Percentiles rank a stretch among this genome's conserved stretches.
Conservation (phyloP, 2,797 vertebrate genomes). For the Petrocephalus sullivani region DNA sequence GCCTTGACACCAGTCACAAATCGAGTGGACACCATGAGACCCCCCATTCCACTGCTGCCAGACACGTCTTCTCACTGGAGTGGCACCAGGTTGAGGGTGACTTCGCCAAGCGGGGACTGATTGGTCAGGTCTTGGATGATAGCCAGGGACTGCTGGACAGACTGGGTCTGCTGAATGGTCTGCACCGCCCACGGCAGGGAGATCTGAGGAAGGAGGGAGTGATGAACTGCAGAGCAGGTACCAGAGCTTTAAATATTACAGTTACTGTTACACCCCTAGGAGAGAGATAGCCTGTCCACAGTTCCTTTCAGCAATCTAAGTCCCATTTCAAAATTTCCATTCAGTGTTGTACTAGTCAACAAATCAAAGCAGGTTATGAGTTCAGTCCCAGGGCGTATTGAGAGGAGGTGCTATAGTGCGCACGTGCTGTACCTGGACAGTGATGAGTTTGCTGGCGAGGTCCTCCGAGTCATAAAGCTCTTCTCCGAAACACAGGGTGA, state of each 20-base stretch:
- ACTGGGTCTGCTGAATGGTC: slow-evolving; percentile 42
- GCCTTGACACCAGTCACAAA: not conserved
- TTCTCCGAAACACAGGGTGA: slow-evolving; percentile 77
- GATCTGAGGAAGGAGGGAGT: slow-evolving; percentile 46
- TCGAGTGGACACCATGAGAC: not conserved
- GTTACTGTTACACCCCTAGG: not conserved
- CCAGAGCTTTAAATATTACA: not conserved
- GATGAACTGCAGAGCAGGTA: not conserved
- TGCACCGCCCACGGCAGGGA: slow-evolving; percentile 58
- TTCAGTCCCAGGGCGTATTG: not conserved
- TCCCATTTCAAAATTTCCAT: no score
- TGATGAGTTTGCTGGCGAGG: slow-evolving; percentile 60
- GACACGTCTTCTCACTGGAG: slow-evolving; percentile 29
- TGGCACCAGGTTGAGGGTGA: slow-evolving; percentile 60
- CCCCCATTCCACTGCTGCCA: not conserved
- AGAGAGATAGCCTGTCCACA: not conserved
- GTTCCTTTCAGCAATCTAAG: not conserved
- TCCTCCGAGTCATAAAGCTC: slow-evolving; percentile 50
- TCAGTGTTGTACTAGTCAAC: not conserved
- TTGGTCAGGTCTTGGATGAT: slow-evolving; percentile 57
- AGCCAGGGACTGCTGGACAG: slow-evolving; percentile 44
- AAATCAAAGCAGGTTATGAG: not conserved
- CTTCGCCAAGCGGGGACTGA: slow-evolving; percentile 59
- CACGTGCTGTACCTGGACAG: slow-evolving; percentile 50
- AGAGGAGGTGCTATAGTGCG: not conserved